Conservation (phyloP, 2,888 invertebrate genomes). For the Steromphala cineraria region DNA sequence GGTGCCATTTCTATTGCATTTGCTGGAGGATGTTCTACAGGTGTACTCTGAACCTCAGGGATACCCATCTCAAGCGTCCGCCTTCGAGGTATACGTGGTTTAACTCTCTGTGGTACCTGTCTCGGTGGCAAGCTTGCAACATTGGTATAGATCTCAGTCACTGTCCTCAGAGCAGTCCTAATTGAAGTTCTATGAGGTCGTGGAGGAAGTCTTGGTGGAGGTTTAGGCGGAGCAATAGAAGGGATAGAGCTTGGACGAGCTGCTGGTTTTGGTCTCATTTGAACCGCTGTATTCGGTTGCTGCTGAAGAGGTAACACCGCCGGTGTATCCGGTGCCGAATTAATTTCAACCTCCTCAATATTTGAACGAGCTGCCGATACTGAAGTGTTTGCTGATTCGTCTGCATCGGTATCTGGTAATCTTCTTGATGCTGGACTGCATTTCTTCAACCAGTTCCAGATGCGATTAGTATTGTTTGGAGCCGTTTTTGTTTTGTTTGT, state of each 20-base stretch:
- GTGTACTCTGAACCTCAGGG: neutral
- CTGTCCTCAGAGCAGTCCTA: neutral
- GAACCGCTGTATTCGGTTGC: neutral
- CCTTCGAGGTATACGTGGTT: neutral
- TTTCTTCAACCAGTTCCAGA: neutral
- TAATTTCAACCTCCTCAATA: neutral
- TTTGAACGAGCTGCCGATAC: neutral
- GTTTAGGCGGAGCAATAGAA: neutral
- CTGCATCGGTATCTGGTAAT: neutral
- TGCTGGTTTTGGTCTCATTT: neutral
- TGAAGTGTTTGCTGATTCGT: neutral
- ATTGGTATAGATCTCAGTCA: conserved; percentile 11
- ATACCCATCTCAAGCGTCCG: neutral
- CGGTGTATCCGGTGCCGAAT: neutral
- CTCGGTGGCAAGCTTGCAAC: neutral
- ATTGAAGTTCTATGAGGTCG: neutral
- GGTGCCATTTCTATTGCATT: neutral
- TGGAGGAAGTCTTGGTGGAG: neutral
- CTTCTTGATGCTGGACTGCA: neutral
- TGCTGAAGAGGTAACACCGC: neutral
- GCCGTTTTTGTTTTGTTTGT: neutral
- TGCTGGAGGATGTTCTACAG: neutral
- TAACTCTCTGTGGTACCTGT: neutral
- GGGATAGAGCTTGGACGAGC: neutral
- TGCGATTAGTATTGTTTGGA: neutral